Evolutionary conservation across 2,113 vertebrate genomes (phyloP), one percentile per base, ranked within the genome.

Genomic region (Pterocles gutturalis): DNA sequence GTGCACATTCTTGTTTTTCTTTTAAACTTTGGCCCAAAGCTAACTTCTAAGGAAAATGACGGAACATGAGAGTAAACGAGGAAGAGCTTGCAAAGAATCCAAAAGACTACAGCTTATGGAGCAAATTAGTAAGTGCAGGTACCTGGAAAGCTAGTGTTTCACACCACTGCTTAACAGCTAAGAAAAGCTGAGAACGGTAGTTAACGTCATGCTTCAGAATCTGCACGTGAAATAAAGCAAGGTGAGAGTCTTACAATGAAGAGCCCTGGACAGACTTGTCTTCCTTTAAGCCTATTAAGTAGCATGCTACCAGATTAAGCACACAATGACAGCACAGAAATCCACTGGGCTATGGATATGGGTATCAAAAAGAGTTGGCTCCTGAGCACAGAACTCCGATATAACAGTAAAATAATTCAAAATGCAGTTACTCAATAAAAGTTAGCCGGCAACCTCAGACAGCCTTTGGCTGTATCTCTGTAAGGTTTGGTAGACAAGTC

Each of bases 401-500:
- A 95, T 48, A 97, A 97, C 7, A 97, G 96, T 94, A 98, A 98
- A 98, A 98, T 95, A 75, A 89, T 97, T 97, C 93, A 97, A 96
- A 97, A 98, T 49, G 96, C 97, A 98, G 97, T 97, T 97, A 98
- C 96, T 98, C 96, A 91, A 93, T 92, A 98, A 96, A 98, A 97
- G 98, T 98, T 98, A 98, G 97, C 98, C 79, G 96, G 98, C 98
- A 98, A 98, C 98, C 98, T 98, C 98, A 97, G 97, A 97, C 95
- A 97, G 97, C 96, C 97, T 96, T 96, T 83, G 57, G 97, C 96
- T 98, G 95, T 90, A 65, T 93, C 93, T 97, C 95, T 94, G 83
- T 94, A 97, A 96, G 96, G 91, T 98, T 83, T 97, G 97, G 86
- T 96, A 97, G 94, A 97, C 97, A 98, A 98, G 97, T 98, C 96